Percentiles rank a stretch among this genome's conserved stretches.
Evolutionary conservation across 2,888 invertebrate genomes (phyloP).

Genomic region (Drosophila silvestris): DNA sequence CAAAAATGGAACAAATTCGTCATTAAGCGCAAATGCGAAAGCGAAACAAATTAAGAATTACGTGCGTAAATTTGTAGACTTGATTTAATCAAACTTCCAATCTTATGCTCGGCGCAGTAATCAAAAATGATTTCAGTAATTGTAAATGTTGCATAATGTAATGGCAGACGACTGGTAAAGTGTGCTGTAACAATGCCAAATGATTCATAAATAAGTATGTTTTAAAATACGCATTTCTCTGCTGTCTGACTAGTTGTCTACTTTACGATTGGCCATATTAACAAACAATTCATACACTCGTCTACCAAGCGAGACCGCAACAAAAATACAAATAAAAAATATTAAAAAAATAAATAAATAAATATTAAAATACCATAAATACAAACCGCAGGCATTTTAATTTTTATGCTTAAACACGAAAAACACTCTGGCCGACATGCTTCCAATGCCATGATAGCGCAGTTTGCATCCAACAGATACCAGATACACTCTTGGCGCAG

Average conservation of each 20-base stretch:
- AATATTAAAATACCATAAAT: conserved; percentile 33
- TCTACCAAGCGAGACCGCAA: conserved; percentile 53
- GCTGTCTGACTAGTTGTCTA: conserved; percentile 24
- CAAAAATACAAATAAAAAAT: not conserved
- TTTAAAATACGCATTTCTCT: conserved; percentile 5
- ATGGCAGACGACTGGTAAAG: conserved; percentile 48
- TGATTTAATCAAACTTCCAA: not conserved
- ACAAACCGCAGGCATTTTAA: conserved; percentile 70
- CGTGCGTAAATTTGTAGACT: not conserved
- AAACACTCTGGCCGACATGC: conserved; percentile 44
- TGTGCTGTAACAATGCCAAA: conserved; percentile 54
- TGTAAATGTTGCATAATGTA: conserved; percentile 38
- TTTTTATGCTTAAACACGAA: conserved; percentile 58
- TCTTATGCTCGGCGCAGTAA: conserved; percentile 24
- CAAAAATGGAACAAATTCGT: not conserved
- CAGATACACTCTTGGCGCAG: conserved; percentile 55
- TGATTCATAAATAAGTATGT: conserved; percentile 37
- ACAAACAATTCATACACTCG: conserved; percentile 58
- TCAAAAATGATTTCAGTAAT: conserved; percentile 42
- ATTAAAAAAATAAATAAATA: not conserved
- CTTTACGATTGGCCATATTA: conserved; percentile 70
- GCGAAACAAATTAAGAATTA: not conserved
- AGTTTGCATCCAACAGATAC: conserved; percentile 64
- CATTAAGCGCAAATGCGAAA: not conserved
- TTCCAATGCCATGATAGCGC: conserved; percentile 43